Evolutionary conservation across 2,888 invertebrate species (phyloP).

Genomic region (Bugulina stolonifera): DNA sequence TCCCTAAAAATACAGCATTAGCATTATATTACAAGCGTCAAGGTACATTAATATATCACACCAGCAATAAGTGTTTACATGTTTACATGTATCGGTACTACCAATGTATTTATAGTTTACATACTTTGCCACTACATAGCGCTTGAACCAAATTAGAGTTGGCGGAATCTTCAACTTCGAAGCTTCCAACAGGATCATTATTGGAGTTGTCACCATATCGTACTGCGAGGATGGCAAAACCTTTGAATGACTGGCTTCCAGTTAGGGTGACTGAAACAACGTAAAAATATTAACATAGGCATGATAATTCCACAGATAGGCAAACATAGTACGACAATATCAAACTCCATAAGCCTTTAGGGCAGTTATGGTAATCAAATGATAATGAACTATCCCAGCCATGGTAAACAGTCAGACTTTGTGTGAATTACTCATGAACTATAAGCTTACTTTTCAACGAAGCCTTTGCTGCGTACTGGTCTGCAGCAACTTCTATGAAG

Average conservation of each 20-base stretch:
- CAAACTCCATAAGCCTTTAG: no score
- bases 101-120: no score
- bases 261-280: background rate
- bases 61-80: background rate
- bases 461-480: background rate
- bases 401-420: no score
- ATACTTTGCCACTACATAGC: background rate
- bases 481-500: conserved; percentile 28
- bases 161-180: background rate
- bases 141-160: background rate
- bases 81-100: background rate
- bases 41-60: no score
- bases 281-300: no score
- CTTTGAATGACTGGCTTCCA: background rate
- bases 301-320: no score
- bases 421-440: no score
- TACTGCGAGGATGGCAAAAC: background rate
- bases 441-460: background rate
- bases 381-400: no score
- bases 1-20: conserved; percentile 2
- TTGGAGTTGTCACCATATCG: background rate
- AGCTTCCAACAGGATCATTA: background rate
- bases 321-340: no score
- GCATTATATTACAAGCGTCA: background rate
- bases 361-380: no score